These are phyloP conservation scores for Eupeodes corollae DNA, from an alignment of 1,140 invertebrate species.

Conservation along the genomic window DNA sequence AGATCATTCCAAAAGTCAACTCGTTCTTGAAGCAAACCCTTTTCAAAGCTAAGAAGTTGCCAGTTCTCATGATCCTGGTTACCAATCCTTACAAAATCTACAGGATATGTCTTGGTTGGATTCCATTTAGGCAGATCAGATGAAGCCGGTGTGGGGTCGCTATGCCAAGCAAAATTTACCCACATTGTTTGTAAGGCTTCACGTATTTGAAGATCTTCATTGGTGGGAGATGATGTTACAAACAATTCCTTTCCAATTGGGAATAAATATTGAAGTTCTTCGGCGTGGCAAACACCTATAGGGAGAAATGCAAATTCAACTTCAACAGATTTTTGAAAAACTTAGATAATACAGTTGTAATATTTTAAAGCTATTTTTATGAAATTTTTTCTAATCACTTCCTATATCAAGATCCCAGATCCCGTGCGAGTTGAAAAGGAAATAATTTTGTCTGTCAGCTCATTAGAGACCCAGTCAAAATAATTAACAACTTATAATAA, in stretches of 20 bases:
- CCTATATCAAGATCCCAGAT: too few relatives aligned
- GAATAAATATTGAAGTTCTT: conserved; percentile 62
- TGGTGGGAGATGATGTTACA: conserved; percentile 35
- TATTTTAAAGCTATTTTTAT: too few relatives aligned
- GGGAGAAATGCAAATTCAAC: not conserved
- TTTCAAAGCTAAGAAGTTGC: conserved; percentile 15
- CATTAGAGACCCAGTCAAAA: too few relatives aligned
- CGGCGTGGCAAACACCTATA: conserved; percentile 55
- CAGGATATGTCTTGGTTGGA: conserved; percentile 31
- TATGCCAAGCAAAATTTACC: conserved; percentile 52
- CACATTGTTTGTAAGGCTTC: conserved; percentile 50
- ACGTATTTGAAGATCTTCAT: conserved; percentile 40
- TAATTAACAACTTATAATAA: too few relatives aligned
- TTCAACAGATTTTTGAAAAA: not conserved
- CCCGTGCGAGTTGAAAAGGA: too few relatives aligned
- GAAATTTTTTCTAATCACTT: too few relatives aligned
- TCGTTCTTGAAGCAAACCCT: conserved; percentile 19
- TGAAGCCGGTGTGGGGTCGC: conserved; percentile 41
- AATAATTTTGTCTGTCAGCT: too few relatives aligned
- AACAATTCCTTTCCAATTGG: conserved; percentile 50
- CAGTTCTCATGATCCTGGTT: conserved; percentile 18
- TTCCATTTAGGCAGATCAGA: conserved; percentile 37
- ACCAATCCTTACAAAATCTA: conserved; percentile 39
- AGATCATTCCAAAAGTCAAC: conserved; percentile 24
- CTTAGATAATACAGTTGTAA: not conserved